A percentile compares a stretch with the other conserved stretches of the same genome.
Conservation (phyloP, 2,113 vertebrate species). For the Donacobius atricapilla region DNA sequence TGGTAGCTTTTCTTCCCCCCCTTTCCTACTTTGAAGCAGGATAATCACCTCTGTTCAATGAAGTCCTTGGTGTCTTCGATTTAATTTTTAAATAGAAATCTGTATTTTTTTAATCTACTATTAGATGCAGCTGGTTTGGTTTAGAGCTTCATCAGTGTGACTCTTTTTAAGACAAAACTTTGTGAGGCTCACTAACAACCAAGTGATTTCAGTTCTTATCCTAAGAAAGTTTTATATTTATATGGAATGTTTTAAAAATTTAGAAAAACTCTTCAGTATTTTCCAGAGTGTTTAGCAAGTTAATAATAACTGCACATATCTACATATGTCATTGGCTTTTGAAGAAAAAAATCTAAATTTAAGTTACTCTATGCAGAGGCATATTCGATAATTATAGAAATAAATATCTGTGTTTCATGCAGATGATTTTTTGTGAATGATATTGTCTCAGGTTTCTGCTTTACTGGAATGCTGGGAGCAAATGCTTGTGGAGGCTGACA, state of each 20-base stretch:
- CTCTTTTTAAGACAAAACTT: not conserved
- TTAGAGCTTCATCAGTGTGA: not conserved
- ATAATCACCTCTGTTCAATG: not conserved
- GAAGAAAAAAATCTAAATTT: not conserved
- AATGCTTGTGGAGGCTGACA: not conserved
- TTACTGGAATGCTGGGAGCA: not conserved
- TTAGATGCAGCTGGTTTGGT: not conserved
- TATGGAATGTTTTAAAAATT: not conserved
- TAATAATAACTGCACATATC: not conserved
- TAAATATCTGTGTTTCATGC: not conserved
- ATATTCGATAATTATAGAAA: not conserved
- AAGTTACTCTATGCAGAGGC: not conserved
- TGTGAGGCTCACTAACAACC: not conserved
- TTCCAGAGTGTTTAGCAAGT: not conserved
- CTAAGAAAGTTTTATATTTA: not conserved
- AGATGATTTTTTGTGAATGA: not conserved
- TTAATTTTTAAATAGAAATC: not conserved
- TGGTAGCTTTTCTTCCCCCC: not conserved
- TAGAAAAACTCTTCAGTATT: not conserved
- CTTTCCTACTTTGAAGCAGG: not conserved
- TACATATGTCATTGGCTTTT: not conserved
- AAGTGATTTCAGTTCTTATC: accelerated
- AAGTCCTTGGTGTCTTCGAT: not conserved
- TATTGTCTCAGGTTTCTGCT: not conserved
- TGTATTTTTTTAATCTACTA: not conserved